Evolutionary conservation across 1,140 invertebrate species (phyloP).

Genomic region (Nylanderia fulva): DNA sequence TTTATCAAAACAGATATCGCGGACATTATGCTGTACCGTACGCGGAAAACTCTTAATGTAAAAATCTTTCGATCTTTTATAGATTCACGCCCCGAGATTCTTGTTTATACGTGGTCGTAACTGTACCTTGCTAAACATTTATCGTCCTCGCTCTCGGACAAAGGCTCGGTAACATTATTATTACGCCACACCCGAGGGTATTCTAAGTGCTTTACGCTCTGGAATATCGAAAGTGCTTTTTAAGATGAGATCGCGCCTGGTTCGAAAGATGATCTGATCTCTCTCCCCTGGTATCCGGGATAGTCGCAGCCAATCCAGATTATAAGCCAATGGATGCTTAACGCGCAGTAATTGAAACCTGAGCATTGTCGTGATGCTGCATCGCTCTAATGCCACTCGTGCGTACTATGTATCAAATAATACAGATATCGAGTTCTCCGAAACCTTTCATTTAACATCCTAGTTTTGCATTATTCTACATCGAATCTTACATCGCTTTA

Average conservation of each 20-base stretch:
- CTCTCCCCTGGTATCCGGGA: conserved; percentile 64
- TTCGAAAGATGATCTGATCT: conserved; percentile 44
- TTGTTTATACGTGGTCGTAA: conserved; percentile 73
- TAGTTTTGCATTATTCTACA: background rate
- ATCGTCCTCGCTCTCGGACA: conserved; percentile 67
- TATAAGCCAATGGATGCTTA: conserved; percentile 64
- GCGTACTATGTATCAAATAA: background rate
- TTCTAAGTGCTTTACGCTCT: conserved; percentile 70
- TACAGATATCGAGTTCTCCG: background rate
- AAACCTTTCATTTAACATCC: background rate
- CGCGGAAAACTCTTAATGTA: background rate
- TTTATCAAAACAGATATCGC: background rate
- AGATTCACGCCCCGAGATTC: conserved; percentile 69
- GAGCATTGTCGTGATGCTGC: conserved; percentile 52
- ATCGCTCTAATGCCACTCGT: background rate
- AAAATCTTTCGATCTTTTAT: conserved; percentile 61
- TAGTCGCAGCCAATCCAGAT: conserved; percentile 59
- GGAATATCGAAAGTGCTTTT: conserved; percentile 71
- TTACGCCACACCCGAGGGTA: conserved; percentile 68
- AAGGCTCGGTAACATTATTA: conserved; percentile 75
- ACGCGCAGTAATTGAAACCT: conserved; percentile 69
- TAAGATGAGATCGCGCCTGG: conserved; percentile 73
- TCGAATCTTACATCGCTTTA: background rate
- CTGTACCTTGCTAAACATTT: conserved; percentile 70
- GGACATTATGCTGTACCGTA: background rate